phyloP scores from a whole-genome alignment of 2,113 vertebrate genomes.

The Stigmatopora argus region DNA sequence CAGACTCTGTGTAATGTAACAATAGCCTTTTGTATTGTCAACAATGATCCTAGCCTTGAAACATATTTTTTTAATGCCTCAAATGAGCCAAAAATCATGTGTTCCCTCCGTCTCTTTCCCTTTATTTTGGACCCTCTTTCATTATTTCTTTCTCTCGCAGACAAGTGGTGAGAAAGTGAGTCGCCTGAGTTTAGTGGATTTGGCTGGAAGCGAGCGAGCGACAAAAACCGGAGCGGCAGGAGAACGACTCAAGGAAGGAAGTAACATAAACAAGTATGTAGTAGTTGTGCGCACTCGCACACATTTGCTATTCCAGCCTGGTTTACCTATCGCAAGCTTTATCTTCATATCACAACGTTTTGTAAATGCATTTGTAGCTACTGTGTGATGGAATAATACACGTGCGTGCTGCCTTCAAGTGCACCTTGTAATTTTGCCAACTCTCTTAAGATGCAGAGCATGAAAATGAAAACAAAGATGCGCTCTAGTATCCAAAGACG shows the following conservation, averaged over 20 bases:
- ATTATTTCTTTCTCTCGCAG: slow-evolving; percentile 50
- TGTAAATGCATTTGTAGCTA: no score
- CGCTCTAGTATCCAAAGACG: no score
- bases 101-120: neutral
- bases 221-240: slow-evolving; percentile 95
- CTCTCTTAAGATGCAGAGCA: no score
- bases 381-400: no score
- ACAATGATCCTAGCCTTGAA: neutral
- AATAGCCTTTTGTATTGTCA: slow-evolving; percentile 4
- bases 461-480: no score
- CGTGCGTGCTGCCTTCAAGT: no score
- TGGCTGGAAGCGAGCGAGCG: slow-evolving; percentile 93
- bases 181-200: slow-evolving; percentile 90
- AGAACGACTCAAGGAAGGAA: slow-evolving; percentile 94
- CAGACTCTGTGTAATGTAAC: neutral
- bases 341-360: no score
- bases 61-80: neutral
- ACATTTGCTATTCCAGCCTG: no score
- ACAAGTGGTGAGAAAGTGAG: slow-evolving; percentile 97
- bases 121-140: neutral
- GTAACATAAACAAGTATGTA: slow-evolving; percentile 95
- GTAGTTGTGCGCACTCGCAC: neutral
- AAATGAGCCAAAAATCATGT: slow-evolving; percentile 6
- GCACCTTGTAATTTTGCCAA: no score
- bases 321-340: no score